A percentile compares a stretch with the other conserved stretches of the same genome.
Conservation (phyloP, 2,888 invertebrate species). For the Apocheima hispidaria region DNA sequence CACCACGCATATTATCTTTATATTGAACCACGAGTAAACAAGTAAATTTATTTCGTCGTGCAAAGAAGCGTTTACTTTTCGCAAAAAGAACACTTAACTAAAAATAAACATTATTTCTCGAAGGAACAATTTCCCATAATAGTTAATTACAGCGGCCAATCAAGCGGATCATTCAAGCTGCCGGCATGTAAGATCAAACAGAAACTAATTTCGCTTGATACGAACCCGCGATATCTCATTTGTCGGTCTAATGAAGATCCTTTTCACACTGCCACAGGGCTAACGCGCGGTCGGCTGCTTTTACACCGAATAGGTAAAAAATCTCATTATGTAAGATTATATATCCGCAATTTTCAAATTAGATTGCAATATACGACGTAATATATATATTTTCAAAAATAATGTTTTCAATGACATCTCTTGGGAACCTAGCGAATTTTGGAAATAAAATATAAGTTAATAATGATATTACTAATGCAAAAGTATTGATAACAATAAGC, state of each 20-base stretch:
- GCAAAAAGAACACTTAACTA: not conserved
- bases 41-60: not conserved
- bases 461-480: too few species aligned
- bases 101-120: not conserved
- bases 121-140: slow-evolving; percentile 10
- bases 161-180: slow-evolving; percentile 47
- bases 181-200: slow-evolving; percentile 41
- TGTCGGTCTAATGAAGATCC: slow-evolving; percentile 66
- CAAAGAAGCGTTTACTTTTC: not conserved
- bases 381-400: too few species aligned
- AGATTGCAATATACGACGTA: too few species aligned
- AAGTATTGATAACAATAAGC: too few species aligned
- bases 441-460: too few species aligned
- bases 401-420: too few species aligned
- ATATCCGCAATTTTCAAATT: too few species aligned
- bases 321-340: not conserved
- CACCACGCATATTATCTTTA: too few species aligned
- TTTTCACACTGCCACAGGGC: slow-evolving; percentile 51
- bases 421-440: too few species aligned
- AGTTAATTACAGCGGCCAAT: slow-evolving; percentile 34
- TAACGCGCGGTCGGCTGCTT: slow-evolving; percentile 13
- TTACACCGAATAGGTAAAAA: slow-evolving; percentile 15
- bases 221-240: slow-evolving; percentile 62
- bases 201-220: slow-evolving; percentile 62
- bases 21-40: not conserved